Percentiles rank a stretch among this genome's conserved stretches.
These are phyloP conservation scores for Ploceus nigricollis DNA, from an alignment of 2,113 vertebrate genomes.

Conservation along the genomic window DNA sequence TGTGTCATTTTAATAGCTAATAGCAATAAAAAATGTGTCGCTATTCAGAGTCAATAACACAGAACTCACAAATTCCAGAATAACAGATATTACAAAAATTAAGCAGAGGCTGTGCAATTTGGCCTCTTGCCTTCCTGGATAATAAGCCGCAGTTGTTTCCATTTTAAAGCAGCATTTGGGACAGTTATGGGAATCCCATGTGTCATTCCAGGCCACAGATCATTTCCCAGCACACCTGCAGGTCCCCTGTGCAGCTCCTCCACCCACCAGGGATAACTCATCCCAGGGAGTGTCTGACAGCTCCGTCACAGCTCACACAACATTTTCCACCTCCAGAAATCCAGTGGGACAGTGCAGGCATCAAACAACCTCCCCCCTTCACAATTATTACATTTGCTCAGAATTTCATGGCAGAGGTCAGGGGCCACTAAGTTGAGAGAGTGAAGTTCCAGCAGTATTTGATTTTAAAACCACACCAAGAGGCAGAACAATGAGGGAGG, in stretches of 20 bases:
- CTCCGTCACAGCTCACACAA: neutral
- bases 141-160: neutral
- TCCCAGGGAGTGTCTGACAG: neutral
- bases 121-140: neutral
- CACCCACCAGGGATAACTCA: neutral
- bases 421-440: neutral
- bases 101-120: neutral
- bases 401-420: neutral
- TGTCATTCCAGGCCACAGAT: neutral
- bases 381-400: neutral
- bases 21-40: neutral
- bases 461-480: neutral
- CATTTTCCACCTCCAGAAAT: accelerated
- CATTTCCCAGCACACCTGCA: neutral
- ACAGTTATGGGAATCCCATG: neutral
- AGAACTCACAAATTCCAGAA: slow-evolving; percentile 9
- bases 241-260: neutral
- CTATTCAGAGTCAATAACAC: neutral
- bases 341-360: neutral
- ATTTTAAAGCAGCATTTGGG: neutral
- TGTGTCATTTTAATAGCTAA: slow-evolving; percentile 50
- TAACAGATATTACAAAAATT: neutral
- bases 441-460: neutral
- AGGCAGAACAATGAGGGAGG: neutral
- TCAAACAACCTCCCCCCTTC: neutral